Evolutionary conservation across 1,140 invertebrate genomes (phyloP).

Genomic region (Lasioglossum albipes): DNA sequence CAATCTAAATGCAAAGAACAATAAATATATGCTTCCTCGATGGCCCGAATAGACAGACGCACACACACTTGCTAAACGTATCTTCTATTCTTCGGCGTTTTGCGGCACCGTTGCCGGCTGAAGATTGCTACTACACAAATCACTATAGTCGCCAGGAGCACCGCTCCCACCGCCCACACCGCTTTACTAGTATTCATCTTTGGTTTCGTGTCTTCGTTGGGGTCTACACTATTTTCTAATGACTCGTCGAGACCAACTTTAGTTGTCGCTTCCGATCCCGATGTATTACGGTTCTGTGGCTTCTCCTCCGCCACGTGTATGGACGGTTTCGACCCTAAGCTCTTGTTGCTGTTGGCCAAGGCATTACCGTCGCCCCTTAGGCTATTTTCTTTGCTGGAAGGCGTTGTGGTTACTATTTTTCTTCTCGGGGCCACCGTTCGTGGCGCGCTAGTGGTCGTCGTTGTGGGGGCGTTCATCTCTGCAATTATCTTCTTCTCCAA

Average conservation of each 20-base stretch:
- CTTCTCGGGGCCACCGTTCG: slow-evolving; percentile 8
- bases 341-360: not conserved
- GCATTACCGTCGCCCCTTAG: slow-evolving; percentile 1
- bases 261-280: not conserved
- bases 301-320: slow-evolving; percentile 17
- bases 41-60: not conserved
- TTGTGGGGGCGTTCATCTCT: slow-evolving; percentile 57
- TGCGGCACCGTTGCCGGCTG: slow-evolving; percentile 69
- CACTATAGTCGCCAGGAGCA: slow-evolving; percentile 68
- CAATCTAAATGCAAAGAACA: slow-evolving; percentile 47
- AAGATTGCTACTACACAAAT: slow-evolving; percentile 75
- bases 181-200: slow-evolving; percentile 71
- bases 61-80: slow-evolving; percentile 66
- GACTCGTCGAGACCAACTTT: slow-evolving; percentile 19
- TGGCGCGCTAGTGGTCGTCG: slow-evolving; percentile 52
- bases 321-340: slow-evolving; percentile 27
- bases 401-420: not conserved
- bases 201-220: slow-evolving; percentile 40
- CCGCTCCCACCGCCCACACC: slow-evolving; percentile 71
- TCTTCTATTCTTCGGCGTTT: slow-evolving; percentile 75
- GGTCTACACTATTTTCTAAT: not conserved
- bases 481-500: slow-evolving; percentile 40
- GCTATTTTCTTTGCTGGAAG: not conserved
- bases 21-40: slow-evolving; percentile 52
- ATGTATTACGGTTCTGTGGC: not conserved